Evolutionary conservation across 1,140 invertebrate genomes (phyloP).

Genomic region (Elymnias hypermnestra): DNA sequence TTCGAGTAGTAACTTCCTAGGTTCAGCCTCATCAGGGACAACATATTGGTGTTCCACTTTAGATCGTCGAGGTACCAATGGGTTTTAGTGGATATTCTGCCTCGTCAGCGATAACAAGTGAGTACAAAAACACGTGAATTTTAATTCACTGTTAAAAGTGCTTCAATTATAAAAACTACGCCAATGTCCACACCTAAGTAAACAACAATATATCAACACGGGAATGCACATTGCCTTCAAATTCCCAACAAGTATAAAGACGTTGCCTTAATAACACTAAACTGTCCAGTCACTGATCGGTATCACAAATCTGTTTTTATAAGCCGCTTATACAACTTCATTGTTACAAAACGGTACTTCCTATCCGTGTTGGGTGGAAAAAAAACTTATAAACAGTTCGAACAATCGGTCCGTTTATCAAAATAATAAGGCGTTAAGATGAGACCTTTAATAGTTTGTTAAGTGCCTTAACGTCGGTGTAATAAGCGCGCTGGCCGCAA

Average conservation of each 20-base stretch:
- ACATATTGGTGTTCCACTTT: too few species aligned
- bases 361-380: conserved; percentile 4
- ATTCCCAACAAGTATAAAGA: not conserved
- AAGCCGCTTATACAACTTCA: conserved; percentile 8
- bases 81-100: too few species aligned
- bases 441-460: conserved; percentile 60
- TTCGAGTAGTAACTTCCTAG: too few species aligned
- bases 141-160: too few species aligned
- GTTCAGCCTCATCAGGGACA: too few species aligned
- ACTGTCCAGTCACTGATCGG: conserved; percentile 17
- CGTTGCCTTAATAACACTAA: conserved; percentile 15
- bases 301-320: conserved; percentile 16
- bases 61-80: too few species aligned
- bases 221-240: too few species aligned
- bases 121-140: too few species aligned
- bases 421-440: conserved; percentile 42
- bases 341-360: conserved; percentile 20
- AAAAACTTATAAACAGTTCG: conserved; percentile 12
- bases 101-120: too few species aligned
- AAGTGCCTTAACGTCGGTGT: conserved; percentile 49
- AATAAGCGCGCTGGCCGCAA: conserved; percentile 38
- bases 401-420: conserved; percentile 27
- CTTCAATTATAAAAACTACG: too few species aligned
- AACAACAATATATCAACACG: too few species aligned
- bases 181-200: too few species aligned